Evolutionary conservation across 1,140 invertebrate genomes (phyloP).

Genomic region (Aphidius gifuensis): DNA sequence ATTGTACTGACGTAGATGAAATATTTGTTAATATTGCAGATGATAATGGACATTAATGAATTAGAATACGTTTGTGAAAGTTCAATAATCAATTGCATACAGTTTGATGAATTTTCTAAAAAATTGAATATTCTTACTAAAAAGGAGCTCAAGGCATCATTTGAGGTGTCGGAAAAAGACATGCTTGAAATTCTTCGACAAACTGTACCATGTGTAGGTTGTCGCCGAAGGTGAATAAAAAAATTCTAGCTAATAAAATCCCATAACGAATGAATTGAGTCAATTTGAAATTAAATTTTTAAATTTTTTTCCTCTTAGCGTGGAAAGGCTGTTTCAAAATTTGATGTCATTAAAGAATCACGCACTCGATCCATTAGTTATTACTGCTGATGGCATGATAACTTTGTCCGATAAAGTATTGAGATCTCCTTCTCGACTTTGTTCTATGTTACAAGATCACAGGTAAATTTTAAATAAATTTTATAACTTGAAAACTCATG

Average conservation of each 20-base stretch:
- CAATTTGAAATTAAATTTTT: conserved; percentile 15
- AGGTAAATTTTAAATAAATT: conserved; percentile 67
- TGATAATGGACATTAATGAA: conserved; percentile 86
- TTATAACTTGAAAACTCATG: no score
- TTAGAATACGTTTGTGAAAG: conserved; percentile 78
- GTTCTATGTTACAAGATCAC: conserved; percentile 80
- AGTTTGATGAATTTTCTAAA: conserved; percentile 77
- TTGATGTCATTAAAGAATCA: conserved; percentile 76
- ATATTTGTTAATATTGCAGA: conserved; percentile 57
- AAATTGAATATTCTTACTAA: conserved; percentile 76
- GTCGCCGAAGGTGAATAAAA: conserved; percentile 71
- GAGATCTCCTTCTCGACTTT: conserved; percentile 71
- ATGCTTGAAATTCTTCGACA: conserved; percentile 80
- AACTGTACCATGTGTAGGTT: conserved; percentile 88
- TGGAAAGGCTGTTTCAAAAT: conserved; percentile 81
- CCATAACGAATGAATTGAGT: conserved; percentile 3
- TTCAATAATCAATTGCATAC: conserved; percentile 71
- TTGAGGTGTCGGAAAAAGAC: conserved; percentile 79
- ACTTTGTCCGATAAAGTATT: conserved; percentile 76
- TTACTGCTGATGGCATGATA: conserved; percentile 68
- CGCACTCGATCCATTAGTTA: conserved; percentile 76
- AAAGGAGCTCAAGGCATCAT: conserved; percentile 74
- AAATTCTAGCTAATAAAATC: neutral
- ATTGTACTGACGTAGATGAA: no score
- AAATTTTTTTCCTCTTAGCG: conserved; percentile 59